Evolutionary conservation across 1,140 invertebrate species (phyloP).

Genomic region (Drosophila burlai): DNA sequence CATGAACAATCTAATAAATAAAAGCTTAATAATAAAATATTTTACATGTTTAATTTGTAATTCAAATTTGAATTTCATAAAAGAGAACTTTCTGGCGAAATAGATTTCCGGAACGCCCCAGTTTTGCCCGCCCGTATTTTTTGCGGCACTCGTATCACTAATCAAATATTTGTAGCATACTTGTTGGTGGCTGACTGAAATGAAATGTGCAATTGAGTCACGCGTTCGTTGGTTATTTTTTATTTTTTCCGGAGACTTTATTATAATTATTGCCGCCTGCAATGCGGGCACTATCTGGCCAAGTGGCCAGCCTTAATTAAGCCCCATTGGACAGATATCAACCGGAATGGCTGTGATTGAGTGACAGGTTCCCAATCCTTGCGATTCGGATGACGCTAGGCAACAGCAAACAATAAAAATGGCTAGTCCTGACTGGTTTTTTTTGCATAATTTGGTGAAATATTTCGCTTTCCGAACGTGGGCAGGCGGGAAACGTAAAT

Average conservation of each 20-base stretch:
- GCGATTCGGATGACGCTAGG: not conserved
- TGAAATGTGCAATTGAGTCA: slow-evolving; percentile 36
- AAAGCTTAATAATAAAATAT: not conserved
- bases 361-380: slow-evolving; percentile 38
- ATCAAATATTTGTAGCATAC: slow-evolving; percentile 74
- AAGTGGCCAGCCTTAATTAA: slow-evolving; percentile 68
- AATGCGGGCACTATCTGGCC: slow-evolving; percentile 50
- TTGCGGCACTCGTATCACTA: slow-evolving; percentile 18
- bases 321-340: slow-evolving; percentile 58
- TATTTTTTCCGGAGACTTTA: slow-evolving; percentile 25
- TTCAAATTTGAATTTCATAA: no score
- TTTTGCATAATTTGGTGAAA: slow-evolving; percentile 50
- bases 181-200: slow-evolving; percentile 15
- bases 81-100: not conserved
- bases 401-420: slow-evolving; percentile 16
- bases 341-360: slow-evolving; percentile 37
- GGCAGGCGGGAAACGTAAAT: slow-evolving; percentile 8
- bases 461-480: slow-evolving; percentile 17
- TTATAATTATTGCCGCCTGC: slow-evolving; percentile 39
- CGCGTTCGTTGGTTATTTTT: slow-evolving; percentile 7
- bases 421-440: not conserved
- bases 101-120: slow-evolving; percentile 14
- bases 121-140: not conserved
- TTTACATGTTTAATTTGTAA: not conserved
- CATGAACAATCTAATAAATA: no score